Evolutionary conservation across 2,113 vertebrate species (phyloP).

Genomic region (Proterorhinus semilunaris): DNA sequence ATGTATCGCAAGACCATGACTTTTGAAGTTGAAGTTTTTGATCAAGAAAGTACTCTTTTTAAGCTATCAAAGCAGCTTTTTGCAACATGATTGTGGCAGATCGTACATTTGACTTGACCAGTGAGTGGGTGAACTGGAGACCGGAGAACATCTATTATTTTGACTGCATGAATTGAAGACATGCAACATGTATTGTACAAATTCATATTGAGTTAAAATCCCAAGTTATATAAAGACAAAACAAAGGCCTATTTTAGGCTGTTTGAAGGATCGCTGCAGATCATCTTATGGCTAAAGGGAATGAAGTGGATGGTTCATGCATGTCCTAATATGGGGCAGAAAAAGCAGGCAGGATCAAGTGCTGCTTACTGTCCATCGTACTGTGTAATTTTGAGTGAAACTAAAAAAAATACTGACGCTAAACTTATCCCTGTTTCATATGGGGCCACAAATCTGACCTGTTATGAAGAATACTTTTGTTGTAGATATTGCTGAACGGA

Average conservation of each 20-base stretch:
- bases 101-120: too few species aligned
- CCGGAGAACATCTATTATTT: too few species aligned
- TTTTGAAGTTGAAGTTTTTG: too few species aligned
- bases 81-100: too few species aligned
- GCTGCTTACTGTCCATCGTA: slow-evolving; percentile 27
- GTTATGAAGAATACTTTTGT: slow-evolving; percentile 17
- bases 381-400: slow-evolving; percentile 21
- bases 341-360: slow-evolving; percentile 21
- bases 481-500: slow-evolving; percentile 53
- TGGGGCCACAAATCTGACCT: slow-evolving; percentile 10
- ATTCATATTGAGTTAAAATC: not conserved
- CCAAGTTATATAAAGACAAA: slow-evolving; percentile 39
- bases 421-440: slow-evolving; percentile 2
- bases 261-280: slow-evolving; percentile 29
- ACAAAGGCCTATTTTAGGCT: slow-evolving; percentile 55
- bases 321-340: slow-evolving; percentile 36
- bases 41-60: too few species aligned
- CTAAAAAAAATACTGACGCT: slow-evolving; percentile 30
- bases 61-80: too few species aligned
- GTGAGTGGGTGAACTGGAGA: too few species aligned
- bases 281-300: not conserved
- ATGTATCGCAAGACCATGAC: too few species aligned
- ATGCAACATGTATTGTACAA: not conserved
- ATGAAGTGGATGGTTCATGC: slow-evolving; percentile 14
- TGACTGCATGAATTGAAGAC: not conserved